Base-by-base conservation (phyloP, 1,140 invertebrate species). In the Apocrypta bakeri region DNA sequence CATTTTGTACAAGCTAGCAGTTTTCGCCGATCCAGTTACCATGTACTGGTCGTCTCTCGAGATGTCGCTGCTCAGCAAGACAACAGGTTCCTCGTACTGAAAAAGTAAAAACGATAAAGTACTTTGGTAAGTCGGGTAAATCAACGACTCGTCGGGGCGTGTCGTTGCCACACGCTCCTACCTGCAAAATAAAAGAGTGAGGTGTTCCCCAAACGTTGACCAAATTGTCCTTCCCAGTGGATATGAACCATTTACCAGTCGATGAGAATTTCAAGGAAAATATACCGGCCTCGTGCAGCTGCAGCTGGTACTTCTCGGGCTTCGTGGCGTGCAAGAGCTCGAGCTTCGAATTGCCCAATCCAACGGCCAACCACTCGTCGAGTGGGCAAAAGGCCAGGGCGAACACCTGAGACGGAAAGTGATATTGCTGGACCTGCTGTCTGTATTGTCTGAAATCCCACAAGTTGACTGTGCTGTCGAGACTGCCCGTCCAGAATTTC, bases 1-100 rank as follows among this genome's bases (percentile, higher is more conserved):
- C 87, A 99, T 98, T 95, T 99, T 98, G 91, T 99, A 99, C 76
- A 99, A 96, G 82, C 98, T 99, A 74, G 98, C 99, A 91, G 99
- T 99, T 92, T 99, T 99, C 99, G 40, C 99, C 99, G 98, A 99
- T 77, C 99, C 99, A 71, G 99, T 99, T 81, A 99, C 98, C 87
- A 99, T 99, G 92, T 98, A 99, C 91, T 99, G 99, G 92, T 99
- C 98, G 91, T 99, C 98, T 29, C 97, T 95, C 81, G 98, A 99
- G 91, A 99, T 99, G 94, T 99, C 99, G 94, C 99, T 99, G 93
- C 98, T 99, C 82, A 99, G 94, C 86, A 99, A 98, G 86, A 98
- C 99, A 84, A 98, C 99, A 33, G 98, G 98, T 94, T 99, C 99
- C 93, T 99, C 99, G 29, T 98, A 98, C 97, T 99, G 95, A 81